Conservation (phyloP, 1,140 invertebrate species). For the Colletes latitarsis region DNA sequence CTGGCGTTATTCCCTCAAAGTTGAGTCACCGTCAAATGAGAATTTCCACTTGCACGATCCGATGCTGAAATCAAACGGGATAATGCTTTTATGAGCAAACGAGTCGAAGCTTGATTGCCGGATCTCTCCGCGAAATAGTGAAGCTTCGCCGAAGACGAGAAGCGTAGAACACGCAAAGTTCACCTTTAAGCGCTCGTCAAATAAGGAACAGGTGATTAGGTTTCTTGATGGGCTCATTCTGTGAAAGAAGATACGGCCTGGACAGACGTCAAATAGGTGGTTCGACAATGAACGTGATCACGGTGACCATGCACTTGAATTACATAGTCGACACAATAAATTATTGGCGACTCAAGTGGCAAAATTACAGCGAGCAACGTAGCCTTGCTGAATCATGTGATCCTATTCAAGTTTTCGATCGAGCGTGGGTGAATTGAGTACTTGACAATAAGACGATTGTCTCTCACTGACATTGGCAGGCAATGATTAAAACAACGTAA, state of each 20-base stretch:
- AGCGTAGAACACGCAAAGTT: background rate
- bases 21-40: conserved; percentile 10
- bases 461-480: background rate
- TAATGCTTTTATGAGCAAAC: background rate
- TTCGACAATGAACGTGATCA: conserved; percentile 35
- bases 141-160: background rate
- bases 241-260: conserved; percentile 32
- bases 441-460: conserved; percentile 1
- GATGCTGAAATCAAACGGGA: background rate
- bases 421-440: background rate
- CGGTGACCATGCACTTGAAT: conserved; percentile 52
- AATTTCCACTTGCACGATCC: conserved; percentile 9
- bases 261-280: conserved; percentile 14
- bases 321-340: conserved; percentile 35
- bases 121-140: background rate
- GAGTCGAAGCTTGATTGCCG: background rate
- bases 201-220: background rate
- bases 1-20: background rate
- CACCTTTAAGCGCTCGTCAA: background rate
- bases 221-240: conserved; percentile 6
- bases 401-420: conserved; percentile 21
- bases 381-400: background rate
- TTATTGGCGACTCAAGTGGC: conserved; percentile 37
- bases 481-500: background rate
- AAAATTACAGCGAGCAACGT: conserved; percentile 22